Percentiles rank a stretch among this genome's conserved stretches.
Conservation (phyloP, 2,797 vertebrate species). For the Acanthurus tractus region DNA sequence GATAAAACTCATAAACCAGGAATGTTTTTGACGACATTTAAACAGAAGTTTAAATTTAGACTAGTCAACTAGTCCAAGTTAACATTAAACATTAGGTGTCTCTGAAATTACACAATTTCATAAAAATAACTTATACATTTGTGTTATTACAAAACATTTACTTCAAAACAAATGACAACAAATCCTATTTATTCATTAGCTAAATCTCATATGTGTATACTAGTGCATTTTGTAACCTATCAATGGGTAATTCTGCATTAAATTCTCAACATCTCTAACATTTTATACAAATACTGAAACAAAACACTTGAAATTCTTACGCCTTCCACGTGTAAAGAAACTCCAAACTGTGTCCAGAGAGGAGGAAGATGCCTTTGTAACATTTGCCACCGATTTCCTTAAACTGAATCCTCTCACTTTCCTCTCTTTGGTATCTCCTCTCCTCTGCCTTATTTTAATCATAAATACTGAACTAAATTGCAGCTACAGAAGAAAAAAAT, state of each 20-base stretch:
- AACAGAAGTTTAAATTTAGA: too few relatives aligned
- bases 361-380: not conserved
- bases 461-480: not conserved
- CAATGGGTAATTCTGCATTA: not conserved
- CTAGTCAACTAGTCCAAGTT: too few relatives aligned
- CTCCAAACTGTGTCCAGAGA: constrained; percentile 35
- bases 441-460: not conserved
- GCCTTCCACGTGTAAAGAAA: constrained; percentile 34
- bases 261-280: not conserved
- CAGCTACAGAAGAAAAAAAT: not conserved
- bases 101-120: not conserved
- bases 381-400: not conserved
- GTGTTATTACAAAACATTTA: not conserved
- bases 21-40: too few relatives aligned
- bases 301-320: constrained; percentile 17
- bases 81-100: too few relatives aligned
- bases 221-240: not conserved
- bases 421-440: not conserved
- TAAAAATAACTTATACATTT: too few relatives aligned
- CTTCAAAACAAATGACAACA: not conserved
- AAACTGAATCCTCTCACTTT: constrained; percentile 5
- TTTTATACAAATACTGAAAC: not conserved
- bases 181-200: not conserved
- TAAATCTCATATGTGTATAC: too few relatives aligned
- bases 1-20: not conserved